phyloP scores from a whole-genome alignment of 2,797 vertebrate species.

The Notolabrus celidotus region DNA sequence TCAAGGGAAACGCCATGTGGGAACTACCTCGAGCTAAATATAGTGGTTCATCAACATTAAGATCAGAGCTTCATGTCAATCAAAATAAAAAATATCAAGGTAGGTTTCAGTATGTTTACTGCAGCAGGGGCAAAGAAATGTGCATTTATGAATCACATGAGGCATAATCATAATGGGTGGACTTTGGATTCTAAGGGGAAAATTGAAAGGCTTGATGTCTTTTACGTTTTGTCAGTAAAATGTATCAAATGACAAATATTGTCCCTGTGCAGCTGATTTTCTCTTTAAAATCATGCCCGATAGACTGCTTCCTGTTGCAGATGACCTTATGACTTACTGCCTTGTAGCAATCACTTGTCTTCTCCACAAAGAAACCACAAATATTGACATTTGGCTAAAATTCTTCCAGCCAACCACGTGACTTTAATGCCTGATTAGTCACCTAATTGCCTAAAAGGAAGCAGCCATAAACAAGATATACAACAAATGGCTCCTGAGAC shows the following conservation, averaged over 20 bases:
- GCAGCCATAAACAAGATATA: constrained; percentile 16
- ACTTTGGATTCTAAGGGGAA: neutral
- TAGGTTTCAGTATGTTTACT: neutral
- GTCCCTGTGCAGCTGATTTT: neutral
- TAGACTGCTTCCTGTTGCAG: too few relatives aligned
- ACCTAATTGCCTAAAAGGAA: constrained; percentile 35
- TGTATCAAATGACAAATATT: neutral
- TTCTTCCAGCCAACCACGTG: neutral
- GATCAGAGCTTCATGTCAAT: neutral
- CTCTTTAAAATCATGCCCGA: neutral
- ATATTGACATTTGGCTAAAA: constrained; percentile 41
- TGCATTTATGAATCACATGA: neutral
- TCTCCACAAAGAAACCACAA: constrained; percentile 24
- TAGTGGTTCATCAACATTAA: neutral
- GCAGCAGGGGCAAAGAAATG: neutral
- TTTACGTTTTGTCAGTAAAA: too few relatives aligned
- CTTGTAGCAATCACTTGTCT: too few relatives aligned
- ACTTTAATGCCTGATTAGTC: constrained; percentile 36
- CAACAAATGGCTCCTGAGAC: neutral
- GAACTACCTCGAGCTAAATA: neutral
- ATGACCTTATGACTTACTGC: too few relatives aligned
- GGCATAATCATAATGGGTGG: neutral
- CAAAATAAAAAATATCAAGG: neutral
- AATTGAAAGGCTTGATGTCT: too few relatives aligned
- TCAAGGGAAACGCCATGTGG: constrained; percentile 12